A percentile compares a stretch with the other conserved stretches of the same genome.
Conservation (phyloP, 2,888 invertebrate species). For the Acanthosoma haemorrhoidale region DNA sequence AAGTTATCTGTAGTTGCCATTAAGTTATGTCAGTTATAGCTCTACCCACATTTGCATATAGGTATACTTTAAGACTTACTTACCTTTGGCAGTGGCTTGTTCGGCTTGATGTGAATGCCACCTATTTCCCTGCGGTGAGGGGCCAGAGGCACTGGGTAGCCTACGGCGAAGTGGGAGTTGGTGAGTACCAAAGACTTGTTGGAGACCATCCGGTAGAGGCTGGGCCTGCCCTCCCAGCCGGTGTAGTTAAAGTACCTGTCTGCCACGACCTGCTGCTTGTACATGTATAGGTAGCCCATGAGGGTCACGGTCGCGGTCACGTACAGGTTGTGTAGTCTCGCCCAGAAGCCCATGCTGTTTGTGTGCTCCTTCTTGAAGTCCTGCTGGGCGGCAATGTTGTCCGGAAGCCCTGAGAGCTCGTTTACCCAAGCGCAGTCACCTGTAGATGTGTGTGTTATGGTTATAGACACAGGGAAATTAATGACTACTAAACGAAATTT, state of each 20-base stretch:
- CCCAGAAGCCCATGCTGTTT: constrained; percentile 25
- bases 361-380: constrained; percentile 32
- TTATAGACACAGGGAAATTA: no score
- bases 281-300: constrained; percentile 3
- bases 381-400: constrained; percentile 33
- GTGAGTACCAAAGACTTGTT: constrained; percentile 36
- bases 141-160: constrained; percentile 66
- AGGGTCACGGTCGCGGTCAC: not conserved
- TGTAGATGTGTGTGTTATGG: no score
- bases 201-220: constrained; percentile 32
- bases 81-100: not conserved
- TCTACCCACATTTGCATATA: no score
- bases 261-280: not conserved
- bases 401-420: constrained; percentile 30
- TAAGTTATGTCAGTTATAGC: no score
- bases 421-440: constrained; percentile 33
- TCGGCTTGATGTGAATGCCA: not conserved
- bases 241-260: constrained; percentile 27
- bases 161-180: constrained; percentile 35
- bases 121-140: constrained; percentile 52
- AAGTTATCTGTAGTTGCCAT: no score
- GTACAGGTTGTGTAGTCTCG: constrained; percentile 26
- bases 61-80: no score
- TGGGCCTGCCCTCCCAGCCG: constrained; percentile 33
- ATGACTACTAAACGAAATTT: no score